Evolutionary conservation across 2,888 invertebrate genomes (phyloP).

Genomic region (Macrosiphum euphorbiae): DNA sequence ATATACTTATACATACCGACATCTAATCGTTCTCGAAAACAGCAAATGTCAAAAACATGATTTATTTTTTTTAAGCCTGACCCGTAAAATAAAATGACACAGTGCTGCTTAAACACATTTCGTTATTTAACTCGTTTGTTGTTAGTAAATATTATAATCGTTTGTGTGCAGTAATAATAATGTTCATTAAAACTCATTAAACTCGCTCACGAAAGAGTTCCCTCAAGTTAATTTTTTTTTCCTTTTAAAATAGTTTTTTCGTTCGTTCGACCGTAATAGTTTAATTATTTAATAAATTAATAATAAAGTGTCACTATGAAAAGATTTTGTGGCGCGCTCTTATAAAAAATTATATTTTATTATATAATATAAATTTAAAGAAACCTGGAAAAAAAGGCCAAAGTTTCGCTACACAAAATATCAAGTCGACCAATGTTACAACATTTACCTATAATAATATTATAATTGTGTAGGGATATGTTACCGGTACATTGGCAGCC

Average conservation of each 20-base stretch:
- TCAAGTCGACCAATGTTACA: not conserved
- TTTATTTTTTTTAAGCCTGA: not conserved
- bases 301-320: not conserved
- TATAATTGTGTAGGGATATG: not conserved
- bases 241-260: not conserved
- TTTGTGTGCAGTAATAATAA: not conserved
- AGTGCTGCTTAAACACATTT: not conserved
- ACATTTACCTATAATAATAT: not conserved
- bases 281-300: not conserved
- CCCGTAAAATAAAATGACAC: not conserved
- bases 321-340: not conserved
- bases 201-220: not conserved
- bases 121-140: not conserved
- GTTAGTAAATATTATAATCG: not conserved
- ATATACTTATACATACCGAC: not conserved
- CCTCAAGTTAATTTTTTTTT: not conserved
- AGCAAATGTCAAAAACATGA: not conserved
- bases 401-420: not conserved
- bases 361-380: not conserved
- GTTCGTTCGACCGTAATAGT: not conserved
- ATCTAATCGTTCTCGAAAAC: not conserved
- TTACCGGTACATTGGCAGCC: not conserved
- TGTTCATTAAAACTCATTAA: conserved; percentile 11
- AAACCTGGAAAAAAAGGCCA: not conserved
- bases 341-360: not conserved